These are phyloP conservation scores for Drosophila subobscura DNA, from an alignment of 1,140 invertebrate genomes.

Conservation along the genomic window DNA sequence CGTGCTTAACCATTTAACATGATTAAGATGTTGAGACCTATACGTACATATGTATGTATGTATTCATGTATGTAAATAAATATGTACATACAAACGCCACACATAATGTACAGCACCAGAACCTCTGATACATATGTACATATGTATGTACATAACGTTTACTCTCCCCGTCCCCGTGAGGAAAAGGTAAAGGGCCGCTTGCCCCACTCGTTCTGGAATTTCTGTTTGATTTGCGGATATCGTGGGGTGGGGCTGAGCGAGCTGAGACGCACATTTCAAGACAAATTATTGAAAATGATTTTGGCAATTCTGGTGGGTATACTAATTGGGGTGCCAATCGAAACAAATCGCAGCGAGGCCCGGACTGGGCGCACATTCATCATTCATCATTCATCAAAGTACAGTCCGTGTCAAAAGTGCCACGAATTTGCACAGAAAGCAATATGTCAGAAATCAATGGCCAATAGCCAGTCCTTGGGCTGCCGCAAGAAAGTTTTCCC, in stretches of 20 bases:
- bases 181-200: neutral
- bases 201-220: neutral
- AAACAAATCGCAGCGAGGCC: slow-evolving; percentile 24
- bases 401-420: neutral
- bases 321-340: slow-evolving; percentile 49
- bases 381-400: neutral
- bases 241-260: slow-evolving; percentile 13
- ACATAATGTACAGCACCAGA: slow-evolving; percentile 48
- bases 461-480: too few relatives aligned
- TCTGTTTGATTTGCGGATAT: slow-evolving; percentile 17
- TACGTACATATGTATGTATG: slow-evolving; percentile 57
- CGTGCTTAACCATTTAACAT: slow-evolving; percentile 73
- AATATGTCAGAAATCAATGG: too few relatives aligned
- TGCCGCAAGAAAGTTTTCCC: slow-evolving; percentile 5
- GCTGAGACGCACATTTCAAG: slow-evolving; percentile 16
- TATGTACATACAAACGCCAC: slow-evolving; percentile 63
- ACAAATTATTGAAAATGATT: slow-evolving; percentile 34
- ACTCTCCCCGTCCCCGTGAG: neutral
- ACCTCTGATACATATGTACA: slow-evolving; percentile 5
- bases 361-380: neutral
- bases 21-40: slow-evolving; percentile 65
- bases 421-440: too few relatives aligned
- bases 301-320: slow-evolving; percentile 19
- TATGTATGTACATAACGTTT: slow-evolving; percentile 3
- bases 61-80: slow-evolving; percentile 56